A percentile compares a stretch with the other conserved stretches of the same genome.
Evolutionary conservation across 2,113 vertebrate genomes (phyloP).

Genomic region (Gnathonemus longibarbis): DNA sequence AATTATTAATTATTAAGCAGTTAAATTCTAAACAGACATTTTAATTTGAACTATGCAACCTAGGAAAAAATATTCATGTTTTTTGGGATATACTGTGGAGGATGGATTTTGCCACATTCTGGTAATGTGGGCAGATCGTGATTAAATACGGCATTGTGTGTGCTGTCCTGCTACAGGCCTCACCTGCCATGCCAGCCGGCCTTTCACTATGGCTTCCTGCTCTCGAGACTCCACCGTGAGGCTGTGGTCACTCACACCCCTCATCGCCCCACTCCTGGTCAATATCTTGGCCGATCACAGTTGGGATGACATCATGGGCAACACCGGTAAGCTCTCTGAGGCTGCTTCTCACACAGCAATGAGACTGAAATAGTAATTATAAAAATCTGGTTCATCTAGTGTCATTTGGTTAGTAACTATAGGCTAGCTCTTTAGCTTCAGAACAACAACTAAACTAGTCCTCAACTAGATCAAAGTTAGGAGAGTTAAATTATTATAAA

Average conservation of each 20-base stretch:
- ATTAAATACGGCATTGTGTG: background rate
- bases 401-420: background rate
- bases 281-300: constrained; percentile 75
- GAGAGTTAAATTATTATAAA: background rate
- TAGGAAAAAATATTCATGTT: background rate
- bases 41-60: background rate
- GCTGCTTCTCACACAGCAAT: background rate
- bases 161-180: constrained; percentile 63
- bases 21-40: background rate
- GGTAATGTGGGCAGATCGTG: background rate
- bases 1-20: background rate
- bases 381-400: background rate
- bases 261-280: constrained; percentile 80
- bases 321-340: constrained; percentile 64
- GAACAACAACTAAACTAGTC: background rate
- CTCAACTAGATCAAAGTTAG: background rate
- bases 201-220: constrained; percentile 95
- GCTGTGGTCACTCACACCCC: constrained; percentile 85
- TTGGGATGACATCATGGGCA: constrained; percentile 89
- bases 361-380: background rate
- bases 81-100: background rate
- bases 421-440: background rate
- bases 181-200: constrained; percentile 82
- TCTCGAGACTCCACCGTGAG: constrained; percentile 94
- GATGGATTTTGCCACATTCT: background rate